Percentiles rank a stretch among this genome's conserved stretches.
Evolutionary conservation across 2,113 vertebrate species (phyloP).

Genomic region (Sebastes schlegelii): DNA sequence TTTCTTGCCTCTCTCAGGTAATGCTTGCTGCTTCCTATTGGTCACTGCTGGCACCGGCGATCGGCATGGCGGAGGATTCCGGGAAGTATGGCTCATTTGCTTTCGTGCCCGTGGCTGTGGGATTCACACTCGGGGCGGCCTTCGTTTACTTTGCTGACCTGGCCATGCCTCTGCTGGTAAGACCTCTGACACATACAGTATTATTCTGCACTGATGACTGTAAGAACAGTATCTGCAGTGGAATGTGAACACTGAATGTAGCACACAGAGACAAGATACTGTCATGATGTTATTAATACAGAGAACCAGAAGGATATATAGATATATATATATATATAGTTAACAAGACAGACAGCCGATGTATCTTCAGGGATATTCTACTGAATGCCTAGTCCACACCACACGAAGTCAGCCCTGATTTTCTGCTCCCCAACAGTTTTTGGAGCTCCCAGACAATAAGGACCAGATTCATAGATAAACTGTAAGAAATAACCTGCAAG

Average conservation of each 20-base stretch:
- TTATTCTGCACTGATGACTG: not conserved
- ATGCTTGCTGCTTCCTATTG: constrained; percentile 98
- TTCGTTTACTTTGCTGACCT: constrained; percentile 93
- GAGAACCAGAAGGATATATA: not conserved
- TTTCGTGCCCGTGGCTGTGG: constrained; percentile 91
- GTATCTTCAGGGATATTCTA: not conserved
- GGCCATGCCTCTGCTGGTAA: constrained; percentile 89
- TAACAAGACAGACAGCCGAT: not conserved
- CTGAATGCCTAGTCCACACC: not conserved
- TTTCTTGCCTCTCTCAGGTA: constrained; percentile 83
- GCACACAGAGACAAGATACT: not conserved
- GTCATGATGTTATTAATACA: not conserved
- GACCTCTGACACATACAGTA: constrained; percentile 42
- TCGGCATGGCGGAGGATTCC: constrained; percentile 92
- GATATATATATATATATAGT: not conserved
- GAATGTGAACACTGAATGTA: not conserved
- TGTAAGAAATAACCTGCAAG: no score
- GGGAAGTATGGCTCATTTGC: constrained; percentile 91
- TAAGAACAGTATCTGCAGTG: not conserved
- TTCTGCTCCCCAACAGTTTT: no score
- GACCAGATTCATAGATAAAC: no score
- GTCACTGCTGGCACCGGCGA: constrained; percentile 94
- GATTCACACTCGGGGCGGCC: constrained; percentile 91
- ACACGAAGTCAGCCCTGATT: no score
- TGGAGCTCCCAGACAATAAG: no score